Percentiles rank a stretch among this genome's conserved stretches.
phyloP scores from a whole-genome alignment of 92 coral and sea anemone genomes.

The Nematostella vectensis region DNA sequence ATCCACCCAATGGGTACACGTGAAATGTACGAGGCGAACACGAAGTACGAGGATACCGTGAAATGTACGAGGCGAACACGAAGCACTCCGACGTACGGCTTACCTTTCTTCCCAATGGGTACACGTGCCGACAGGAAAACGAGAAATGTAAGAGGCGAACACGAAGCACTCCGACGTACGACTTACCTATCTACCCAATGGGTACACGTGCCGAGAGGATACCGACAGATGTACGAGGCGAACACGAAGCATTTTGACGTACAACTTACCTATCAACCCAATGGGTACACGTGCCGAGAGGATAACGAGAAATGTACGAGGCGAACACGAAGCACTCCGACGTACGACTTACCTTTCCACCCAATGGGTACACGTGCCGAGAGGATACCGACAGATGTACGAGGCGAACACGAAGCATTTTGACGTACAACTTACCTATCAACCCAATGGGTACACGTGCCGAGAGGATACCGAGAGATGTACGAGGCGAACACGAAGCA shows the following conservation, averaged over 20 bases:
- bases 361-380: slow-evolving; percentile 80
- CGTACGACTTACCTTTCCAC: slow-evolving; percentile 61
- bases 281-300: slow-evolving; percentile 72
- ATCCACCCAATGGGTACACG: slow-evolving; percentile 67
- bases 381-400: slow-evolving; percentile 43
- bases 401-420: slow-evolving; percentile 57
- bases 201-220: slow-evolving; percentile 78
- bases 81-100: slow-evolving; percentile 45
- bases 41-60: slow-evolving; percentile 59
- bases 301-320: slow-evolving; percentile 44
- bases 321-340: slow-evolving; percentile 52
- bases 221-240: slow-evolving; percentile 45
- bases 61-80: slow-evolving; percentile 40
- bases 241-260: slow-evolving; percentile 50
- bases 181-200: slow-evolving; percentile 70
- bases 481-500: slow-evolving; percentile 59
- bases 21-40: too few relatives aligned
- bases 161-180: slow-evolving; percentile 55
- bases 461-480: slow-evolving; percentile 53
- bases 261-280: slow-evolving; percentile 75
- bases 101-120: slow-evolving; percentile 71
- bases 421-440: slow-evolving; percentile 63
- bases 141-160: slow-evolving; percentile 47
- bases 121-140: slow-evolving; percentile 73
- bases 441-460: slow-evolving; percentile 70